These are phyloP conservation scores for Euthynnus affinis DNA, from an alignment of 2,797 vertebrate genomes.

Conservation along the genomic window DNA sequence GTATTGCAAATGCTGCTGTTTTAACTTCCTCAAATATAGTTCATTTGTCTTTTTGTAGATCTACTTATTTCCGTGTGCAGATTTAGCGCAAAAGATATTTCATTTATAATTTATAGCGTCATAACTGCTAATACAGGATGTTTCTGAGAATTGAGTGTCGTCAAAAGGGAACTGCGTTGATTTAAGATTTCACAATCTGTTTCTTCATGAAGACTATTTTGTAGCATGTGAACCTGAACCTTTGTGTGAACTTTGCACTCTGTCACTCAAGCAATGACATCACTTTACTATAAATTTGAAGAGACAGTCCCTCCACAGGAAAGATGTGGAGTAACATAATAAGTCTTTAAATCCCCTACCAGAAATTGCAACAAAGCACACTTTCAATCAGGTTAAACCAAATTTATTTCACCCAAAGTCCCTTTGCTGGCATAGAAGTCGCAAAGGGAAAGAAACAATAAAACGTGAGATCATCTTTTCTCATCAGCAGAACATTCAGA, in stretches of 20 bases:
- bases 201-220: neutral
- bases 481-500: constrained; percentile 30
- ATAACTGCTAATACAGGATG: neutral
- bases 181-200: constrained; percentile 5
- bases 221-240: neutral
- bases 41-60: neutral
- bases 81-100: neutral
- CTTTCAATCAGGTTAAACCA: constrained; percentile 22
- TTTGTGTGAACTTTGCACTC: neutral
- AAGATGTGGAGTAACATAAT: neutral
- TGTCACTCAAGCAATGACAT: constrained; percentile 1
- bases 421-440: constrained; percentile 37
- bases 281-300: neutral
- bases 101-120: neutral
- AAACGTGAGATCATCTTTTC: constrained; percentile 16
- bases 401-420: constrained; percentile 32
- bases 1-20: neutral
- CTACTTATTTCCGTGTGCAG: too few relatives aligned
- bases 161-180: constrained; percentile 31
- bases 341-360: neutral
- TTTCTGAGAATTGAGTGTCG: constrained; percentile 6
- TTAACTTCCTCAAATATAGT: neutral
- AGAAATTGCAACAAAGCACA: neutral
- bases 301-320: neutral
- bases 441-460: constrained; percentile 32